Base-by-base conservation (phyloP, 2,888 invertebrate species). In the Horisme vitalbata region DNA sequence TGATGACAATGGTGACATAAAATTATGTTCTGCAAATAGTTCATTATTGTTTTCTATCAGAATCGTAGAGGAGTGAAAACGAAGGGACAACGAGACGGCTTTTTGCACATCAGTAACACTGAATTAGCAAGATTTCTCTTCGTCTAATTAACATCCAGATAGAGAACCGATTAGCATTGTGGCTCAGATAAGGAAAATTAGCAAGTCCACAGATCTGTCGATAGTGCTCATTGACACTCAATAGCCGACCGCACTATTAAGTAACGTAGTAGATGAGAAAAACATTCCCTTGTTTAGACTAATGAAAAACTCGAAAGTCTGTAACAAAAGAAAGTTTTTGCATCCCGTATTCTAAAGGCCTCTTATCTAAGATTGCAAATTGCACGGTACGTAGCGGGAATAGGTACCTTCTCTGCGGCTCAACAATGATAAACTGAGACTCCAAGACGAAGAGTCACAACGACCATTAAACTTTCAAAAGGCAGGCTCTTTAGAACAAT, bases 401-500 rank as follows among this genome's bases (percentile, higher is more conserved):
- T 65, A 52, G 59, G 41, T 48, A 55, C 44, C 41, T 50, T 38
- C 58, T 55, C 50, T 52, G 55, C 56, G 52, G 52, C 61, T 61
- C 55, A 64, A 71, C 62, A 73, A 81, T 75, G 74, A 79, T 78
- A 77, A 83, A 79, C 76, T 75, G 75, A 68, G 71, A 75, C 70
- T 72, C 70, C 62, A 62, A 69, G 65, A 71, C 67, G 73, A 79
- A 75, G 71, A 82, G 71, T 78, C 79, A 70, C 69, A 69, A 70
- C 76, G 65, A 75, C 79, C 77, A 77, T 82, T 81, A 79, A 80
- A 85, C 75, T 84, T 79, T 79, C 76, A 83, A 83, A 83, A 78
- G 80, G 70, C 78, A 68, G 79, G 70, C 76, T 80, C 73, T 79
- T 80, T 80, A 81, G 79, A 85, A 87, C 87, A 87, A 88, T 85